Percentiles rank a stretch among this genome's conserved stretches.
Evolutionary conservation across 1,140 invertebrate species (phyloP).

Genomic region (Microvelia longipes): DNA sequence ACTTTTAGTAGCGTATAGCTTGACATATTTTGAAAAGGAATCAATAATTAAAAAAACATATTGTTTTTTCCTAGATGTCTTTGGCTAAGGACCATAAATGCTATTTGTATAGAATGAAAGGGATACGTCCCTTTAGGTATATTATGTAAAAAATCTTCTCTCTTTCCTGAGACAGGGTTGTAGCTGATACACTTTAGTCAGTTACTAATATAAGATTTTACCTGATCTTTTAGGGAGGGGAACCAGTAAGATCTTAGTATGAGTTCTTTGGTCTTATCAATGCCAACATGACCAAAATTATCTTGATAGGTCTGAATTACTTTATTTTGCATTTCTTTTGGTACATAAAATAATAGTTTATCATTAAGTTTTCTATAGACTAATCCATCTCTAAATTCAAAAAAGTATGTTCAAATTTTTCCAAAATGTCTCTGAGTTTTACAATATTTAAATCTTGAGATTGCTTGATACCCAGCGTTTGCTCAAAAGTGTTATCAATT

Average conservation of each 20-base stretch:
- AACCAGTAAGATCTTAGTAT: constrained; percentile 17
- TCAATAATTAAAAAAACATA: constrained; percentile 15
- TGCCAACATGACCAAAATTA: constrained; percentile 21
- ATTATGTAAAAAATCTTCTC: not conserved
- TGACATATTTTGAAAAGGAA: constrained; percentile 15
- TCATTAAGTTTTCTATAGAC: not conserved
- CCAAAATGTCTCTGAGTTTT: not conserved
- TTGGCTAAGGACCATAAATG: not conserved
- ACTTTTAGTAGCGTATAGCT: constrained; percentile 12
- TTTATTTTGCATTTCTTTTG: constrained; percentile 12
- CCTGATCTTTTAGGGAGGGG: constrained; percentile 15
- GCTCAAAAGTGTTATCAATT: not conserved
- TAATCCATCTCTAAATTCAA: not conserved
- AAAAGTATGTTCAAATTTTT: not conserved
- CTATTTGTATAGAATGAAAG: not conserved
- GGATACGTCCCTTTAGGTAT: constrained; percentile 1
- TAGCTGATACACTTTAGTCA: constrained; percentile 22
- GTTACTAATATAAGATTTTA: constrained; percentile 13
- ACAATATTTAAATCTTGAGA: not conserved
- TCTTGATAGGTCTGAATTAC: constrained; percentile 19
- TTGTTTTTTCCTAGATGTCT: constrained; percentile 12
- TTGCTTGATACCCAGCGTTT: not conserved
- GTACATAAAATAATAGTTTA: constrained; percentile 15
- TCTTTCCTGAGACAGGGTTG: constrained; percentile 11
- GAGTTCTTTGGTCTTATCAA: constrained; percentile 18